Conservation (phyloP, 2,888 invertebrate genomes). For the Dolichopus griseipennis region DNA sequence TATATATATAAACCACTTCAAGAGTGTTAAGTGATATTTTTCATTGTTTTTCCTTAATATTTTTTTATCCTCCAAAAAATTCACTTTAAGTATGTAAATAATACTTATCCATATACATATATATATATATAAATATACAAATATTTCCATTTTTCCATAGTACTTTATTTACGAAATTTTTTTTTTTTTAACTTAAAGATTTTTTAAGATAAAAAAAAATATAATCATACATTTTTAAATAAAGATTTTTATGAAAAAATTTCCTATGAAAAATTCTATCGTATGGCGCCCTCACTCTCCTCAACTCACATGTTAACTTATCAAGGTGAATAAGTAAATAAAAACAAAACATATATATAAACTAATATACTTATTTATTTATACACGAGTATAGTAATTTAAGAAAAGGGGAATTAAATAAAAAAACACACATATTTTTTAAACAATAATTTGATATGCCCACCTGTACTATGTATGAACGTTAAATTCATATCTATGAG, state of each 20-base stretch:
- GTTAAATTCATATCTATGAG: not conserved
- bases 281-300: not conserved
- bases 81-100: no score
- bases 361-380: no score
- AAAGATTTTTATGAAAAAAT: no score
- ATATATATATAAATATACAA: not conserved
- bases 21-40: conserved; percentile 1
- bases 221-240: not conserved
- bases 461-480: not conserved
- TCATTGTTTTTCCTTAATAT: not conserved
- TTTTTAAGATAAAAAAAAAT: not conserved
- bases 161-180: not conserved
- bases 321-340: not conserved
- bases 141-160: not conserved
- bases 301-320: not conserved
- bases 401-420: not conserved
- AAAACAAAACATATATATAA: not conserved
- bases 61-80: not conserved
- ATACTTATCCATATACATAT: not conserved
- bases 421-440: no score
- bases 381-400: not conserved
- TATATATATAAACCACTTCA: not conserved
- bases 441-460: not conserved
- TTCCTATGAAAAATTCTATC: no score
- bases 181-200: not conserved